Evolutionary conservation across 2,888 invertebrate species (phyloP).

Genomic region (Campopleginae sp.): DNA sequence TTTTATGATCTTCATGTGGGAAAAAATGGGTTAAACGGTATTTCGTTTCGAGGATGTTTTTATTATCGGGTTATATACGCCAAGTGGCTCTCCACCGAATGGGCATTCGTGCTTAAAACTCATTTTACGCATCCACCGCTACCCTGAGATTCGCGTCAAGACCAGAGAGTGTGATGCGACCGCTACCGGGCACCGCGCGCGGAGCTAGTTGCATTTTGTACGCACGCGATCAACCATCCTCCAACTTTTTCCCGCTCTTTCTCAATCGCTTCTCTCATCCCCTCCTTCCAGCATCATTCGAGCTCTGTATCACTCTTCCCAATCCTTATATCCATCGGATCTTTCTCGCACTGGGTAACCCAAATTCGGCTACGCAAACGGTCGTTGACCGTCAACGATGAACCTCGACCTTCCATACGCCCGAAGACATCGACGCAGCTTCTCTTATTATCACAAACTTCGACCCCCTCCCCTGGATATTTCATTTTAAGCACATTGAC

Average conservation of each 20-base stretch:
- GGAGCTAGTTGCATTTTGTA: conserved; percentile 56
- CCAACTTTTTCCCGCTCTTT: neutral
- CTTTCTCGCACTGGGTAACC: conserved; percentile 67
- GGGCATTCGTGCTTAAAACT: conserved; percentile 75
- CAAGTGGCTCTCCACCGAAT: conserved; percentile 70
- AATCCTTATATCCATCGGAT: conserved; percentile 49
- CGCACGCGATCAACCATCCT: conserved; percentile 62
- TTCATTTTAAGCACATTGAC: too few species aligned
- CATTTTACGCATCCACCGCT: conserved; percentile 75
- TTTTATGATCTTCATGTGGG: neutral
- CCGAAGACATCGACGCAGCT: neutral
- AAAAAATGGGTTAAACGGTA: conserved; percentile 14
- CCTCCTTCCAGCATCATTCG: conserved; percentile 39
- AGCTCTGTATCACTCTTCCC: conserved; percentile 8
- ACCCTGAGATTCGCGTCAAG: conserved; percentile 53
- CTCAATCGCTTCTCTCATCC: conserved; percentile 18
- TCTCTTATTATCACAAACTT: neutral
- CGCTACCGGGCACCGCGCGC: conserved; percentile 53
- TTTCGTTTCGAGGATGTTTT: conserved; percentile 41
- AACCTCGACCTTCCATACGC: conserved; percentile 8
- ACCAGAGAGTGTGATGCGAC: conserved; percentile 51
- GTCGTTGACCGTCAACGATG: conserved; percentile 45
- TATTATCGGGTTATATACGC: conserved; percentile 66
- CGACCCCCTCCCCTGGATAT: neutral
- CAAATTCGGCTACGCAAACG: conserved; percentile 68